These are phyloP conservation scores for Eumaeus atala DNA, from an alignment of 1,140 invertebrate species.

Conservation along the genomic window DNA sequence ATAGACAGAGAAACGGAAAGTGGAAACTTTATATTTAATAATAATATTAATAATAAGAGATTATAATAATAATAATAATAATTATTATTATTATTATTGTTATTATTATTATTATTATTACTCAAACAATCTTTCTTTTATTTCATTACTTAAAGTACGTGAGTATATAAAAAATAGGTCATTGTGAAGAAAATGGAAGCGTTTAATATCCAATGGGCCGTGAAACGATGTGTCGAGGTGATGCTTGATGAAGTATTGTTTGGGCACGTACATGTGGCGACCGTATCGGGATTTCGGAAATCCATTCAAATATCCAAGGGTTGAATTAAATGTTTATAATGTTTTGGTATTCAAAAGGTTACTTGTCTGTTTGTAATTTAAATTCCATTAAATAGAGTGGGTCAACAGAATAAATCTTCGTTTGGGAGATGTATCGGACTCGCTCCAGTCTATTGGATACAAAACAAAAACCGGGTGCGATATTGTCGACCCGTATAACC, in stretches of 20 bases:
- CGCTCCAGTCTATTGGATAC: no score
- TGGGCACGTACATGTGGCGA: constrained; percentile 35
- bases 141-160: no score
- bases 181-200: constrained; percentile 52
- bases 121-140: no score
- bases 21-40: no score
- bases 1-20: no score
- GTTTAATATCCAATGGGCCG: constrained; percentile 57
- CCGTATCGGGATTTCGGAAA: constrained; percentile 25
- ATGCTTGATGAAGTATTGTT: constrained; percentile 63
- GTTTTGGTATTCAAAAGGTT: constrained; percentile 22
- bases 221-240: constrained; percentile 46
- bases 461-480: no score
- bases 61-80: no score
- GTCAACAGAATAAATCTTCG: constrained; percentile 14
- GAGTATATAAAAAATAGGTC: background rate
- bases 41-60: no score
- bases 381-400: constrained; percentile 22
- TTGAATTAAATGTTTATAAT: constrained; percentile 34
- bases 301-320: constrained; percentile 25
- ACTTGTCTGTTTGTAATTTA: constrained; percentile 20
- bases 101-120: no score
- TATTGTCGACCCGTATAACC: no score
- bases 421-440: constrained; percentile 13
- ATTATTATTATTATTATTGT: no score